Conservation (phyloP, 2,113 vertebrate species). For the Rhinichthys klamathensis region DNA sequence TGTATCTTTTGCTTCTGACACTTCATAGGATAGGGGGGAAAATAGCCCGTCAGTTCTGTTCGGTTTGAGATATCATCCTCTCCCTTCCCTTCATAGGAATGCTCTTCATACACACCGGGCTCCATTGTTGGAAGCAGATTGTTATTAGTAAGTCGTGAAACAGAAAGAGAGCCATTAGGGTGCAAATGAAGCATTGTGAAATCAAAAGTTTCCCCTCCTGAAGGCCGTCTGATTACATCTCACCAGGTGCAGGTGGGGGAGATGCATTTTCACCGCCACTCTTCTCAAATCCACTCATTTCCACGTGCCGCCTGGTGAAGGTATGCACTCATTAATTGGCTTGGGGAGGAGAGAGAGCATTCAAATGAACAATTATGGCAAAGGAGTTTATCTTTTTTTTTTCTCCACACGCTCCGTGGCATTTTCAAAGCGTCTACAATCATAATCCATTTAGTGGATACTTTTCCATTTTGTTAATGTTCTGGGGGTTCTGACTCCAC, state of each 20-base stretch:
- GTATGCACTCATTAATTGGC: slow-evolving; percentile 65
- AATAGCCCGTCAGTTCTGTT: slow-evolving; percentile 49
- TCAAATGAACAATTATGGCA: slow-evolving; percentile 64
- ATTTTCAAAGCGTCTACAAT: slow-evolving; percentile 56
- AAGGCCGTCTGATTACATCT: slow-evolving; percentile 73
- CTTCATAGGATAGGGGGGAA: slow-evolving; percentile 34
- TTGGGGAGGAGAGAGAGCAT: slow-evolving; percentile 52
- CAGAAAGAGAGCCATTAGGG: slow-evolving; percentile 67
- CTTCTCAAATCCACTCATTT: slow-evolving; percentile 70
- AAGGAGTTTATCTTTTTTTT: slow-evolving; percentile 59
- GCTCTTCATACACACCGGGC: slow-evolving; percentile 59
- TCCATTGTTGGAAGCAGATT: slow-evolving; percentile 70
- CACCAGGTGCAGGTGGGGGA: slow-evolving; percentile 67
- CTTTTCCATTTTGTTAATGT: slow-evolving; percentile 50
- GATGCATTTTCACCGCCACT: slow-evolving; percentile 60
- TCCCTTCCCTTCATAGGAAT: slow-evolving; percentile 23
- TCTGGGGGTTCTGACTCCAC: slow-evolving; percentile 43
- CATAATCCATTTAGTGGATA: slow-evolving; percentile 44
- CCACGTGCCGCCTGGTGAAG: slow-evolving; percentile 65
- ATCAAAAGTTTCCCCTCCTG: slow-evolving; percentile 70
- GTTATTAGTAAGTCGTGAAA: slow-evolving; percentile 61
- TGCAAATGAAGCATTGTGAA: slow-evolving; percentile 75
- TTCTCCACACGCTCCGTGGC: slow-evolving; percentile 34
- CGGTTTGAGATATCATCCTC: slow-evolving; percentile 52
- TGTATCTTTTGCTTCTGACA: slow-evolving; percentile 48